These are phyloP conservation scores for Chelonoidis abingdonii DNA, from an alignment of 2,113 vertebrate genomes.

Conservation along the genomic window DNA sequence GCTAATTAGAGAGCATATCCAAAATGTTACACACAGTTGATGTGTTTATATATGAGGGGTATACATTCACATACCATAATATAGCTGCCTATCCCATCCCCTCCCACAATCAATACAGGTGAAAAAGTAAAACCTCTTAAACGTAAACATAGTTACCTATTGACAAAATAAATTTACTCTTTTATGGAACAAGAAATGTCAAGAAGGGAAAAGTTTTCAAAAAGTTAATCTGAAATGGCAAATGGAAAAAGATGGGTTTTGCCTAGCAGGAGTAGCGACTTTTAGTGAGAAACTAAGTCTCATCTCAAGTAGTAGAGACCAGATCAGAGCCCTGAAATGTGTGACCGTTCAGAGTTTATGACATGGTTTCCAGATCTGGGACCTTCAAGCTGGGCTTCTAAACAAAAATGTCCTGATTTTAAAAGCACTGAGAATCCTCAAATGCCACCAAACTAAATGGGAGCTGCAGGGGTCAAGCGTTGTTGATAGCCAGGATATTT, in stretches of 20 bases:
- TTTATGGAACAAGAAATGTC: neutral
- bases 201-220: neutral
- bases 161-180: neutral
- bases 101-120: neutral
- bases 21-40: neutral
- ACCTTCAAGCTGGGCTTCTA: slow-evolving; percentile 53
- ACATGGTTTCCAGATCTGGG: neutral
- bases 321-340: neutral
- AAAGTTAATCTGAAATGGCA: neutral
- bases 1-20: neutral
- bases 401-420: slow-evolving; percentile 62
- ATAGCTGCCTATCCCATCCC: neutral
- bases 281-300: neutral
- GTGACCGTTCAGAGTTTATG: slow-evolving; percentile 13
- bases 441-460: slow-evolving; percentile 53
- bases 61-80: neutral
- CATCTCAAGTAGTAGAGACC: neutral
- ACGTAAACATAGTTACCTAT: neutral
- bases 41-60: neutral
- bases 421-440: slow-evolving; percentile 48
- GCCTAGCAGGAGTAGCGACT: neutral
- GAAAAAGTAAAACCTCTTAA: neutral
- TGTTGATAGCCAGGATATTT: slow-evolving; percentile 46
- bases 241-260: neutral
- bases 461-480: slow-evolving; percentile 55